These are phyloP conservation scores for Eupeodes corollae DNA, from an alignment of 1,140 invertebrate species.

Conservation along the genomic window DNA sequence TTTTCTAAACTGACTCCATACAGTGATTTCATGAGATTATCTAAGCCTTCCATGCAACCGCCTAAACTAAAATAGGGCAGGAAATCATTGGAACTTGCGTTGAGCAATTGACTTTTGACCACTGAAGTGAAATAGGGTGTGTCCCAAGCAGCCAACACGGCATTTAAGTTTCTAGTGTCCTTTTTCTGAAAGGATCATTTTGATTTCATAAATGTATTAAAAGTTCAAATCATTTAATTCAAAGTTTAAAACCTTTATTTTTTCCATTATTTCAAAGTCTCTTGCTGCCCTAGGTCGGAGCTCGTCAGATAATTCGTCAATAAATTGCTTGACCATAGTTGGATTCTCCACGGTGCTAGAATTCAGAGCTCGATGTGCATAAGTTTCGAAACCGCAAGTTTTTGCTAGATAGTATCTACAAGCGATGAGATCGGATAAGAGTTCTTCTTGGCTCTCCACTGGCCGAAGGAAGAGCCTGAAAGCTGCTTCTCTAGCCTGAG, in stretches of 20 bases:
- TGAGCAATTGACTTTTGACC: constrained; percentile 56
- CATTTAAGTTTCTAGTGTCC: constrained; percentile 15
- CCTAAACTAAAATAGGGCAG: constrained; percentile 88
- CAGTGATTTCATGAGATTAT: constrained; percentile 67
- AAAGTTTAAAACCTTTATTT: constrained; percentile 48
- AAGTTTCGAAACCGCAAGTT: constrained; percentile 78
- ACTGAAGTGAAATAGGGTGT: constrained; percentile 66
- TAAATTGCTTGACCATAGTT: constrained; percentile 64
- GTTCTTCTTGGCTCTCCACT: constrained; percentile 60
- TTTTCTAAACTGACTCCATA: constrained; percentile 68
- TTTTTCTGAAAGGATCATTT: constrained; percentile 12
- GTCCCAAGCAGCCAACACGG: constrained; percentile 66
- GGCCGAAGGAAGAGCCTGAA: constrained; percentile 79
- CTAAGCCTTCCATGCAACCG: constrained; percentile 90
- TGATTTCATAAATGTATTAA: no score
- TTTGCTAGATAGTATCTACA: constrained; percentile 66
- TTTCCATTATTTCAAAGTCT: constrained; percentile 63
- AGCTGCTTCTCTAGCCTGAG: constrained; percentile 71
- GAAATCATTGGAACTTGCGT: constrained; percentile 56
- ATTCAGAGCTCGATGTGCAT: constrained; percentile 77
- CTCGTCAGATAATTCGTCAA: constrained; percentile 62
- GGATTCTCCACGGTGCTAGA: constrained; percentile 77
- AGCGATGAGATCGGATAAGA: constrained; percentile 60
- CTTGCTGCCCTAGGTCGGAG: constrained; percentile 49
- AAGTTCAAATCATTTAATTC: not conserved